Base-by-base conservation (phyloP, 2,797 vertebrate species). In the Propithecus deckenii region DNA sequence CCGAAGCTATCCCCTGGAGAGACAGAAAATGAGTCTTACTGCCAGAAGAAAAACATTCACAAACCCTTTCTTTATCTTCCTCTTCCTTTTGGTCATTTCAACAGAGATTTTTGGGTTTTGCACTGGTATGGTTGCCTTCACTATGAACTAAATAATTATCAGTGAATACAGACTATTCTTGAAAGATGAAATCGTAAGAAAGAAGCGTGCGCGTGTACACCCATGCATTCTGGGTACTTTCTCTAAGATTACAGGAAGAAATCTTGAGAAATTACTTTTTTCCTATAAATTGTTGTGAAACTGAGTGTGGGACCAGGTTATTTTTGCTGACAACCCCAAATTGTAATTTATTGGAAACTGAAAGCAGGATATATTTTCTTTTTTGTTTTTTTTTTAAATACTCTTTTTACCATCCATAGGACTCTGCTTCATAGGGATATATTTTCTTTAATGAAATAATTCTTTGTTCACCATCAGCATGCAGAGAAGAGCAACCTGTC, bases 31-130 rank as follows among this genome's bases (percentile, higher is more conserved):
- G 96, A 94, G 7, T 88, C 28, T 71, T 91, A 69, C 61, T 98
- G 95, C 96, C 96, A 96, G 98, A 98, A 97, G 86, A 98, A 97
- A 94, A 98, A 13, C 86, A 78, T 38, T 95, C 90, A 88, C 97
- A 98, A 96, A 97, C 1, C 90, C 97, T 98, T 98, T 97, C 97
- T 91, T 94, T 86, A 75, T 46, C 88, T 92, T 85, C 32, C 25
- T 72, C 88, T 92, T 85, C 32, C 30, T 75, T 92, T 85, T 74
- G 63, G 63, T 41, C 41, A 12, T 78, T 83, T 20, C 96, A 74
- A 22, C 93, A 93, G 74, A 85, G 30, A 94, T 72, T 83, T 95
- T 95, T 75, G 50, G 88, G 38, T 55, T 94, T 96, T 97, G 74
- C 23, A 2, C n/a, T 86, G 97, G 61, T 89, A 43, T 96, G 75